Evolutionary conservation across 1,140 invertebrate genomes (phyloP).

Genomic region (Helicoverpa zea): DNA sequence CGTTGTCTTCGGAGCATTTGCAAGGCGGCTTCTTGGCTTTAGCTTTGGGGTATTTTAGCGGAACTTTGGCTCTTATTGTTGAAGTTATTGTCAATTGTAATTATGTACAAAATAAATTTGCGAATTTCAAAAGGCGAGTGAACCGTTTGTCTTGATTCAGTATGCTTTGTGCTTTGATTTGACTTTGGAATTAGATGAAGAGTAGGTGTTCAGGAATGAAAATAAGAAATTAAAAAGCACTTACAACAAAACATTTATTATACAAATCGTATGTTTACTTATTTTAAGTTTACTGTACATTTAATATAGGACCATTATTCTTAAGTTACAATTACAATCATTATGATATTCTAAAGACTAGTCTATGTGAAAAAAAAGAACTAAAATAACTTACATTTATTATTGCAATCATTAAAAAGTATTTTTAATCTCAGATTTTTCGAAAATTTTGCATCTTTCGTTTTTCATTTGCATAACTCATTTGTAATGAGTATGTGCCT

Average conservation of each 20-base stretch:
- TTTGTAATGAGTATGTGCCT: neutral
- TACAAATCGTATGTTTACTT: slow-evolving; percentile 31
- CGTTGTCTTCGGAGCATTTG: slow-evolving; percentile 83
- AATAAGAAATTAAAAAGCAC: neutral
- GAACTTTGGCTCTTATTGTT: slow-evolving; percentile 64
- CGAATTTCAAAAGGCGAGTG: neutral
- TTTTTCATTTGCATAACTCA: slow-evolving; percentile 4
- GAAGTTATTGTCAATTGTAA: slow-evolving; percentile 56
- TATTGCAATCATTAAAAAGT: slow-evolving; percentile 39
- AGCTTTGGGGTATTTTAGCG: slow-evolving; percentile 70
- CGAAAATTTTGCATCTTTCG: neutral
- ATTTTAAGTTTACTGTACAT: slow-evolving; percentile 54
- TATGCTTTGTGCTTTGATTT: no score
- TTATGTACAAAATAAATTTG: neutral
- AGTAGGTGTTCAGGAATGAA: neutral
- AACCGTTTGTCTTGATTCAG: neutral
- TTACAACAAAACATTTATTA: slow-evolving; percentile 59
- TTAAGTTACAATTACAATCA: slow-evolving; percentile 24
- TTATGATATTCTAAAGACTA: slow-evolving; percentile 56
- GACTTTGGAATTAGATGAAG: neutral
- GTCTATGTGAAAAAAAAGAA: slow-evolving; percentile 36
- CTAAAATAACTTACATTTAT: slow-evolving; percentile 39
- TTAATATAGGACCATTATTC: slow-evolving; percentile 1
- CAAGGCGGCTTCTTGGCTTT: slow-evolving; percentile 84
- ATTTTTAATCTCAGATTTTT: slow-evolving; percentile 39